A percentile compares a stretch with the other conserved stretches of the same genome.
These are phyloP conservation scores for Platichthys flesus DNA, from an alignment of 2,113 vertebrate species.

Conservation along the genomic window DNA sequence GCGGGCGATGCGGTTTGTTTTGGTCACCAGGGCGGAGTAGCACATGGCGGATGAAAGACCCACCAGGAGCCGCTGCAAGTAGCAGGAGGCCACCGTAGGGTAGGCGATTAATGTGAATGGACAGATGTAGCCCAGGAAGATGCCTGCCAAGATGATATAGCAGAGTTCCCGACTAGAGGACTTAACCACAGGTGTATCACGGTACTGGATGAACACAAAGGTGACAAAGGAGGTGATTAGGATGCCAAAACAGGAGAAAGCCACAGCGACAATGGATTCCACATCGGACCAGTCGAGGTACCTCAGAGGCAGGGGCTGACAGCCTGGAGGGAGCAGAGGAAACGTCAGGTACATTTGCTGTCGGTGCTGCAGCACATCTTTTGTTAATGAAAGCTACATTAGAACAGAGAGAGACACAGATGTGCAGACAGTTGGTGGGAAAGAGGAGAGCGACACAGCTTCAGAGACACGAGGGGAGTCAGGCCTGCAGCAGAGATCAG, in stretches of 20 bases:
- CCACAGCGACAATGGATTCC: slow-evolving; percentile 96
- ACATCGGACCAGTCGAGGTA: slow-evolving; percentile 95
- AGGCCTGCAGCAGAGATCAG: slow-evolving; percentile 10
- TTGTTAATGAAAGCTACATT: background rate
- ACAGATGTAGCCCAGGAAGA: slow-evolving; percentile 97
- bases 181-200: slow-evolving; percentile 98
- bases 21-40: slow-evolving; percentile 97
- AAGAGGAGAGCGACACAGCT: background rate
- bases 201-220: slow-evolving; percentile 96
- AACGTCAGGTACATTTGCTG: slow-evolving; percentile 1
- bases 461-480: slow-evolving; percentile 20
- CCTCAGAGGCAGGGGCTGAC: slow-evolving; percentile 90
- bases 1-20: slow-evolving; percentile 98
- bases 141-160: slow-evolving; percentile 97
- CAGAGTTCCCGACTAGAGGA: slow-evolving; percentile 98
- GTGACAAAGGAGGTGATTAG: slow-evolving; percentile 97
- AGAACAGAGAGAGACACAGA: background rate
- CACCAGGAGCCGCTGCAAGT: slow-evolving; percentile 95
- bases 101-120: slow-evolving; percentile 96
- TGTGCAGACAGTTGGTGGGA: background rate
- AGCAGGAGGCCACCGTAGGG: slow-evolving; percentile 93
- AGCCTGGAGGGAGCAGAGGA: slow-evolving; percentile 82
- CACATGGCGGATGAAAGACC: slow-evolving; percentile 98
- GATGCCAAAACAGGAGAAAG: slow-evolving; percentile 96
- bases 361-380: background rate